Evolutionary conservation across 1,140 invertebrate genomes (phyloP).

Genomic region (Saccostrea glomerata): DNA sequence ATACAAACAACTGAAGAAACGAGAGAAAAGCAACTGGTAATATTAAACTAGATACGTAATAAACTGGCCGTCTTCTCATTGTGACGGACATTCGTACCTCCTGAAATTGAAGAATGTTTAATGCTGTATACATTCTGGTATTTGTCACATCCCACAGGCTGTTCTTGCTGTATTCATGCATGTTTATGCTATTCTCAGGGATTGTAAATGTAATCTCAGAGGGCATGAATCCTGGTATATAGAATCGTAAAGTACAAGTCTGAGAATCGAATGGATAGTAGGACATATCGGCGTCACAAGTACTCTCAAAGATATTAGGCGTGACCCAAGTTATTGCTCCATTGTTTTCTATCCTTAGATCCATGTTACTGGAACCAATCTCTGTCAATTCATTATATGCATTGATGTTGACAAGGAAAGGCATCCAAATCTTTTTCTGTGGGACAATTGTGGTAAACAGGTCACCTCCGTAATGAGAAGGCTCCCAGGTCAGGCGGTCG

Average conservation of each 20-base stretch:
- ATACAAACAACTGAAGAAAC: slow-evolving; percentile 80
- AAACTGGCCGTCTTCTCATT: slow-evolving; percentile 61
- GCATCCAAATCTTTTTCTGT: slow-evolving; percentile 41
- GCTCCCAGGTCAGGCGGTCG: slow-evolving; percentile 34
- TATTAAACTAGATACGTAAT: slow-evolving; percentile 81
- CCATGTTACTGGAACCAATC: slow-evolving; percentile 9
- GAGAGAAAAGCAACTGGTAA: slow-evolving; percentile 82
- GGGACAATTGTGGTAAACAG: slow-evolving; percentile 9
- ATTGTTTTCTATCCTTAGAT: not conserved
- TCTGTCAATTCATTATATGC: not conserved
- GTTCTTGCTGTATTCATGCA: slow-evolving; percentile 13
- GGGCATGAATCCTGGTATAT: not conserved
- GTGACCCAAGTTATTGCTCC: slow-evolving; percentile 24
- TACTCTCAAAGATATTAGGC: not conserved
- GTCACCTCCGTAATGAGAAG: not conserved
- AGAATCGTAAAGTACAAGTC: slow-evolving; percentile 25
- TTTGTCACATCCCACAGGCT: slow-evolving; percentile 12
- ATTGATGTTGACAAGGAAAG: slow-evolving; percentile 11
- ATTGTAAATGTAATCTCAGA: not conserved
- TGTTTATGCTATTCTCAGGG: not conserved
- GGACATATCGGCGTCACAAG: slow-evolving; percentile 32
- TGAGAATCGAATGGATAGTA: slow-evolving; percentile 44
- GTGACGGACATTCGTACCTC: not conserved
- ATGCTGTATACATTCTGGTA: not conserved
- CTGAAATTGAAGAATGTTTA: not conserved